Conservation (phyloP, 2,888 invertebrate species). For the Drosophila cognata region DNA sequence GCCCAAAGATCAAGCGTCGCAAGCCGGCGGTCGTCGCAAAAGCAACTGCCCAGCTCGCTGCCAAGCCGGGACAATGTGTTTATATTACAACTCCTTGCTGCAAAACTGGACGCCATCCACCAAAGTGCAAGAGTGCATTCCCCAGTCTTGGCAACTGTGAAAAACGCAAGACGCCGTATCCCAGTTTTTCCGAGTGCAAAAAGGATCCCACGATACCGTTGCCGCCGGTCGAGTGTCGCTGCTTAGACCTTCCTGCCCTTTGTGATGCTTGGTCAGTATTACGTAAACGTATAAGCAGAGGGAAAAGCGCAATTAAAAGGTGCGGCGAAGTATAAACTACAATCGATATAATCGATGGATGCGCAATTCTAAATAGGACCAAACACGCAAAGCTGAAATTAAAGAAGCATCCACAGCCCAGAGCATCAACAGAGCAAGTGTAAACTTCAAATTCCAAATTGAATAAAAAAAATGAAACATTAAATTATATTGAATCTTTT, state of each 20-base stretch:
- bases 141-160: constrained; percentile 24
- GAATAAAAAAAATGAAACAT: background rate
- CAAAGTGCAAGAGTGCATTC: constrained; percentile 39
- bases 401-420: background rate
- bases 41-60: background rate
- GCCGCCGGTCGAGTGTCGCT: constrained; percentile 51
- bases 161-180: constrained; percentile 58
- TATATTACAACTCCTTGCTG: constrained; percentile 53
- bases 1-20: constrained; percentile 41
- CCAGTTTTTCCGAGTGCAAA: constrained; percentile 67
- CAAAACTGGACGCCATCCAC: constrained; percentile 47
- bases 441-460: background rate
- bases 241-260: constrained; percentile 14
- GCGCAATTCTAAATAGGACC: background rate
- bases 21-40: background rate
- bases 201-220: constrained; percentile 9
- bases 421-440: background rate
- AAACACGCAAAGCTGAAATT: background rate
- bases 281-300: constrained; percentile 44
- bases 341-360: background rate
- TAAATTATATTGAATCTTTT: background rate
- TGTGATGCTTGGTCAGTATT: constrained; percentile 67
- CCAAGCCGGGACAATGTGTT: constrained; percentile 13
- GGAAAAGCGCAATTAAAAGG: background rate
- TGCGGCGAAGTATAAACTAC: constrained; percentile 58